phyloP scores from a whole-genome alignment of 1,140 invertebrate genomes.

The Neelides sp. region DNA sequence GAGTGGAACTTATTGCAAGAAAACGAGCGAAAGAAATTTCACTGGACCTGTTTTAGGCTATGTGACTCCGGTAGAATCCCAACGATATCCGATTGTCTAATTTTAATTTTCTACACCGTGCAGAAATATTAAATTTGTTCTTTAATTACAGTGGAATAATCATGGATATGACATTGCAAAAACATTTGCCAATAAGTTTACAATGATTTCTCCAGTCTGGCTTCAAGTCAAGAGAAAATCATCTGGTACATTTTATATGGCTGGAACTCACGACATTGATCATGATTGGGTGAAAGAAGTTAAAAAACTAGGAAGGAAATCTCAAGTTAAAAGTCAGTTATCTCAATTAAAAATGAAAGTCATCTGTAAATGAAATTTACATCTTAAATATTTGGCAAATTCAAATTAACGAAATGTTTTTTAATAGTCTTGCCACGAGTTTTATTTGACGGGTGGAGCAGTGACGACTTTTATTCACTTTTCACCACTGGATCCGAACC shows the following conservation, averaged over 20 bases:
- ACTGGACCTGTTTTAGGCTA: slow-evolving; percentile 65
- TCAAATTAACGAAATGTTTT: slow-evolving; percentile 19
- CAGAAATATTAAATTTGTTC: slow-evolving; percentile 21
- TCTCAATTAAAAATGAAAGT: slow-evolving; percentile 40
- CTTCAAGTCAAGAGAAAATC: slow-evolving; percentile 59
- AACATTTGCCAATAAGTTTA: slow-evolving; percentile 76
- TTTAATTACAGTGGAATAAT: slow-evolving; percentile 72
- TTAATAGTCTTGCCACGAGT: slow-evolving; percentile 61
- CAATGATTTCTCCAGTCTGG: slow-evolving; percentile 87
- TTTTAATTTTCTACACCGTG: slow-evolving; percentile 17
- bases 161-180: slow-evolving; percentile 90
- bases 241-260: slow-evolving; percentile 48
- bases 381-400: no score
- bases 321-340: slow-evolving; percentile 34
- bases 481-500: slow-evolving; percentile 47
- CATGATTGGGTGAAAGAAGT: slow-evolving; percentile 68
- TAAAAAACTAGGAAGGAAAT: slow-evolving; percentile 34
- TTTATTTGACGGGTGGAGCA: slow-evolving; percentile 72
- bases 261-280: slow-evolving; percentile 64
- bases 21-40: slow-evolving; percentile 51
- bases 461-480: slow-evolving; percentile 49
- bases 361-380: slow-evolving; percentile 37
- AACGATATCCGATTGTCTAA: slow-evolving; percentile 16
- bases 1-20: slow-evolving; percentile 55
- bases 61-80: slow-evolving; percentile 69